Evolutionary conservation across 2,888 invertebrate genomes (phyloP), one percentile per base, ranked within the genome.

Genomic region (Ennomos fuscantarius): DNA sequence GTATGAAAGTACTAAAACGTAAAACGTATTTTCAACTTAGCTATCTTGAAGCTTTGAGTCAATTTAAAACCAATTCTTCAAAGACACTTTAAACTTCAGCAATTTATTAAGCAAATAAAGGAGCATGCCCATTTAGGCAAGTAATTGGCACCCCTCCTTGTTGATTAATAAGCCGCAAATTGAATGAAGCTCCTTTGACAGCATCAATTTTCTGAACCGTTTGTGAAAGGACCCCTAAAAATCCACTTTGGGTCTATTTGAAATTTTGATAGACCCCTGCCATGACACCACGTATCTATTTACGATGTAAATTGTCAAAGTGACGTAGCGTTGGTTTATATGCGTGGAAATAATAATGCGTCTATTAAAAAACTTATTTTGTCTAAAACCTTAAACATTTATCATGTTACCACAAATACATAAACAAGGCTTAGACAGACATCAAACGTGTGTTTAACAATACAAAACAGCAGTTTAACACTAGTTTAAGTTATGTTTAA

Each of bases 261-360:
- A 85, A 90, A 89, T 89, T 91, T 90, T 89, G 87, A 91, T 89
- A 86, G 85, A 87, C 85, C 84, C 86, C 79, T 62, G 66, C 84
- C 88, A 88, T 90, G 90, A 89, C 89, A 91, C 87, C 87, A 84
- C 83, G 69, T 82, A 84, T 88, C 88, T 84, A 90, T 90, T 92
- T 87, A 79, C 84, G 79, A 91, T 91, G 91, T 89, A 92, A 91
- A 91, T 92, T 92, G 90, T 89, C 92, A 89, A 90, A 91, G 86
- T 70, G 78, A 74, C 45, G 62, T 46, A 48, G 11, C 55, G 46
- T 46, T 0, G 75, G 82, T 34, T 84, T 79, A 89, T 79, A 89
- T 88, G 86, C 12, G 31, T n/a, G 11, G 10, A 56, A 57, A 47
- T 37, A 46, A 2, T 42, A 44, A 47, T 43, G 9, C 2, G 12